A percentile compares a stretch with the other conserved stretches of the same genome.
Evolutionary conservation across 2,113 vertebrate species (phyloP).

Genomic region (Menura novaehollandiae): DNA sequence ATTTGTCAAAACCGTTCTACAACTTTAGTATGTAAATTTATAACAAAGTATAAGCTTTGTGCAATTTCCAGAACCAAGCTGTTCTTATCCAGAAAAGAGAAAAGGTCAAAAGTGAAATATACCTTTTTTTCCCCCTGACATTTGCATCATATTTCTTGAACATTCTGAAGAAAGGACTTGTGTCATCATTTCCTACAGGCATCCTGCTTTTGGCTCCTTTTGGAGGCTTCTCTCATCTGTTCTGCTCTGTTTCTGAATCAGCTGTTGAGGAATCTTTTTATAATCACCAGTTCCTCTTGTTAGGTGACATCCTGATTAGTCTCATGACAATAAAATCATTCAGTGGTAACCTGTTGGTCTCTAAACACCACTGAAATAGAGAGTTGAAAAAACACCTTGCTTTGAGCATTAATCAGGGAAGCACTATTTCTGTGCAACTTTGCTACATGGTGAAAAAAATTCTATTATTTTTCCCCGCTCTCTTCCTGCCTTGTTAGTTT

Average conservation of each 20-base stretch:
- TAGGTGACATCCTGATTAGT: neutral
- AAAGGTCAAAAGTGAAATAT: neutral
- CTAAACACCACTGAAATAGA: neutral
- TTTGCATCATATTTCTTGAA: neutral
- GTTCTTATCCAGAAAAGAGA: neutral
- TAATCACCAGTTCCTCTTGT: neutral
- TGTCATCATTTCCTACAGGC: neutral
- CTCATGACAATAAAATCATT: neutral
- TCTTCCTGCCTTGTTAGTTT: neutral
- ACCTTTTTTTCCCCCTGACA: rapidly evolving
- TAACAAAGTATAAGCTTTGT: neutral
- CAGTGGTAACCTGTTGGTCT: neutral
- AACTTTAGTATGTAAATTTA: neutral
- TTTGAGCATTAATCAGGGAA: neutral
- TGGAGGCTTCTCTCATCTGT: neutral
- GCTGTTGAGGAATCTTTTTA: neutral
- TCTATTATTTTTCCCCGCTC: rapidly evolving
- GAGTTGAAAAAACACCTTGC: neutral
- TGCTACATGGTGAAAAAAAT: neutral
- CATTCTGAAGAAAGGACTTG: neutral
- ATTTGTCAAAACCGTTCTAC: neutral
- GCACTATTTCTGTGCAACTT: neutral
- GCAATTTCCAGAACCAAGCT: neutral
- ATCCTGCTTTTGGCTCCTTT: neutral
- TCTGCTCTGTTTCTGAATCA: neutral